Evolutionary conservation across 2,797 vertebrate genomes (phyloP), one percentile per base, ranked within the genome.

Genomic region (Rhadinocentrus ornatus): DNA sequence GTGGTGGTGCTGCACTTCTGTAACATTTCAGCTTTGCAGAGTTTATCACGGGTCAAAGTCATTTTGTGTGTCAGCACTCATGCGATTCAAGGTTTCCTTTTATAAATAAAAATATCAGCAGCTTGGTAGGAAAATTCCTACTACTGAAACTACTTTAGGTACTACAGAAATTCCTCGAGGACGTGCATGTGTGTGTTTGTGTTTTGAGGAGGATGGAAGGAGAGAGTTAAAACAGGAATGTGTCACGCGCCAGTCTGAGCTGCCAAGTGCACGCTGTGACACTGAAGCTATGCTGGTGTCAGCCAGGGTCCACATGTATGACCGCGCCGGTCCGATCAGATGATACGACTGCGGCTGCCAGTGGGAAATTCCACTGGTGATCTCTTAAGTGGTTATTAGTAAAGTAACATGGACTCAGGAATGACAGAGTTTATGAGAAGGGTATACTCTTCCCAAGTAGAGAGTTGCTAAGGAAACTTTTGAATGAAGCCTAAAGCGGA

Each of bases 101-200:
- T 85, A 82, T 72, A 87, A 89, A 88, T 87, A 86, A 80, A 81
- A 27, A 41, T 56, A 66, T 62, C 35, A 48, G 58, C 71, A 72
- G 61, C 81, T 73, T 13, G 34, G 55, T 62, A 66, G 71, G 68
- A 27, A 29, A 71, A n/a, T n/a, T n/a, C n/a, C n/a, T n/a, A n/a
- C n/a, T n/a, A n/a, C n/a, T n/a, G n/a, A n/a, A n/a, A n/a, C n/a
- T n/a, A n/a, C n/a, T n/a, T n/a, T n/a, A n/a, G n/a, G n/a, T n/a
- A n/a, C n/a, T n/a, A n/a, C n/a, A n/a, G 65, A 67, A 80, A 81
- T 81, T 83, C 80, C 79, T 73, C 71, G 27, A 68, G 82, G 61
- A 67, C 3, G 46, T 60, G 71, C 58, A 61, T 71, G 4, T 62
- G 39, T 66, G 65, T 53, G 57, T 67, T 37, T 71, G 55, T 52